These are phyloP conservation scores for Sebastes ruberrimus DNA, from an alignment of 2,797 vertebrate genomes.

Conservation along the genomic window DNA sequence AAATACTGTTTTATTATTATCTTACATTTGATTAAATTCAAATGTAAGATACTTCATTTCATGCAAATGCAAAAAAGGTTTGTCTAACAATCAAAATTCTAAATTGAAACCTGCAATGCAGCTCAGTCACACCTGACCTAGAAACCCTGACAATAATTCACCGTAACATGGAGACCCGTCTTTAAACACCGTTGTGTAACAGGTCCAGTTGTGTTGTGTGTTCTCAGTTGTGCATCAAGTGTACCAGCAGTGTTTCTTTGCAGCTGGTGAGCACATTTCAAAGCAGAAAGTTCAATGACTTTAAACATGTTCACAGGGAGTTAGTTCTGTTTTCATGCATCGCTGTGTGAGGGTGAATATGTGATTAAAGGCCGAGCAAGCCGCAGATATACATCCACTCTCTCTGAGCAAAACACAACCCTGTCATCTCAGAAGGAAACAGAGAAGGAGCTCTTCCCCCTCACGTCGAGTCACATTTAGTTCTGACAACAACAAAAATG, in stretches of 20 bases:
- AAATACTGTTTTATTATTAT: too few species aligned
- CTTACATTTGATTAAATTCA: too few species aligned
- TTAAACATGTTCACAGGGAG: constrained; percentile 23
- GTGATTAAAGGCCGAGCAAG: constrained; percentile 2
- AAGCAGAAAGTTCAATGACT: background rate
- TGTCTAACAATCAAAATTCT: too few species aligned
- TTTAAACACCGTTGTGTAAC: background rate
- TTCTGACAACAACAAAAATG: background rate
- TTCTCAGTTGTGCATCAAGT: background rate
- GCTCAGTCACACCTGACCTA: background rate
- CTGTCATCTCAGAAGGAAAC: background rate
- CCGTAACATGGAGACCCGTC: background rate
- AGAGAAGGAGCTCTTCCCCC: background rate
- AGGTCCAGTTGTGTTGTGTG: background rate
- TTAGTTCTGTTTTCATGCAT: constrained; percentile 6
- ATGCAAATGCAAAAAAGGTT: too few species aligned
- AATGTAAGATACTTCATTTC: background rate
- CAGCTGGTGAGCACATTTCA: constrained; percentile 23
- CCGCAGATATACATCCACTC: background rate
- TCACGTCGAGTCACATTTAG: background rate
- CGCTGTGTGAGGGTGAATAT: background rate
- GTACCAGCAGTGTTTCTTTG: background rate
- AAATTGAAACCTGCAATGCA: too few species aligned
- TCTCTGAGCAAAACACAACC: background rate
- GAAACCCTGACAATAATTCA: too few species aligned